phyloP scores from a whole-genome alignment of 2,113 vertebrate species.

The Anas platyrhynchos region DNA sequence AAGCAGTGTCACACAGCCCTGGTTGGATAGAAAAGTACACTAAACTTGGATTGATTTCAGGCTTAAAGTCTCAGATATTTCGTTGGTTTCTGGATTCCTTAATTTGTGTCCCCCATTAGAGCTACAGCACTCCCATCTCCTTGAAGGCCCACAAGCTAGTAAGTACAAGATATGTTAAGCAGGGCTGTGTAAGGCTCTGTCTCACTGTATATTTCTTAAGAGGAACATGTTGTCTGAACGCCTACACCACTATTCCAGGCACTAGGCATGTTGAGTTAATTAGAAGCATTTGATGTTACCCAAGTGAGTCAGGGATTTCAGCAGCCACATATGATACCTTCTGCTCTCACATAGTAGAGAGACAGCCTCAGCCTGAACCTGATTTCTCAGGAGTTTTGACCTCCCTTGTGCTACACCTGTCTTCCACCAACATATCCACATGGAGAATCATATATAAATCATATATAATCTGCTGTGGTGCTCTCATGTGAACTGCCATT shows the following conservation, averaged over 20 bases:
- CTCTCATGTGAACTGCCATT: background rate
- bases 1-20: background rate
- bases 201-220: constrained; percentile 7
- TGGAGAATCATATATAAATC: background rate
- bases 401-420: background rate
- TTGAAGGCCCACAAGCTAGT: background rate
- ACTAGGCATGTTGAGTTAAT: constrained; percentile 41
- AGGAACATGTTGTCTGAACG: constrained; percentile 29
- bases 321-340: background rate
- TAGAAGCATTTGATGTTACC: background rate
- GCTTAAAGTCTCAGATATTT: background rate
- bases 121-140: background rate
- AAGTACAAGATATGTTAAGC: background rate
- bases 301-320: constrained; percentile 33
- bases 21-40: accelerated
- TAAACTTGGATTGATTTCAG: background rate
- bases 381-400: background rate
- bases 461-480: background rate
- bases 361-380: background rate
- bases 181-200: background rate
- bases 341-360: background rate
- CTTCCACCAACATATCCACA: background rate
- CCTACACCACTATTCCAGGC: constrained; percentile 19
- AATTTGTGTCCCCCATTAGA: background rate
- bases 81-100: background rate